Percentiles rank a stretch among this genome's conserved stretches.
These are phyloP conservation scores for Achroia grisella DNA, from an alignment of 1,140 invertebrate genomes.

Conservation along the genomic window DNA sequence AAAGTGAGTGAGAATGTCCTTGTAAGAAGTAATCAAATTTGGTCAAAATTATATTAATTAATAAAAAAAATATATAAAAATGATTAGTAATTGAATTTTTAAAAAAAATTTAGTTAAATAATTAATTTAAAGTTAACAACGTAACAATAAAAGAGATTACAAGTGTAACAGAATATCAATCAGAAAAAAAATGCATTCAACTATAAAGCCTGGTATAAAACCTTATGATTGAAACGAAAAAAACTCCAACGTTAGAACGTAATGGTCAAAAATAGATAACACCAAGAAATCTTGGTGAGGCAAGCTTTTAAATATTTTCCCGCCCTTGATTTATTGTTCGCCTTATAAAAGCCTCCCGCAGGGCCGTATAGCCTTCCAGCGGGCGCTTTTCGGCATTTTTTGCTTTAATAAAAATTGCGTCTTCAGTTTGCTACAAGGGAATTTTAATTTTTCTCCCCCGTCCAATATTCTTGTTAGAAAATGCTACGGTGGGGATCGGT, in stretches of 20 bases:
- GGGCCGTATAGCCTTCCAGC: slow-evolving; percentile 40
- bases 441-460: slow-evolving; percentile 53
- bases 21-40: too few species aligned
- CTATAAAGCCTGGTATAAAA: too few species aligned
- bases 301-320: slow-evolving; percentile 66
- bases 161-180: too few species aligned
- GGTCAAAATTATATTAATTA: too few species aligned
- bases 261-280: slow-evolving; percentile 6
- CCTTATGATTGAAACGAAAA: too few species aligned
- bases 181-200: too few species aligned
- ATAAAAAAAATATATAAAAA: too few species aligned
- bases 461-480: slow-evolving; percentile 43
- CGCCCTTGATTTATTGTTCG: slow-evolving; percentile 60
- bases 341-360: slow-evolving; percentile 62
- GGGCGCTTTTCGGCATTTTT: slow-evolving; percentile 56
- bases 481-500: slow-evolving; percentile 32
- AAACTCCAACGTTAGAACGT: neutral
- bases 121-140: too few species aligned
- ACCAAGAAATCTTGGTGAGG: slow-evolving; percentile 38
- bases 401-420: slow-evolving; percentile 61
- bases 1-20: too few species aligned
- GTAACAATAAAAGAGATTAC: too few species aligned
- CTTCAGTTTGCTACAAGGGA: slow-evolving; percentile 39
- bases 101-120: too few species aligned
- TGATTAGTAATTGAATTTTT: too few species aligned